Evolutionary conservation across 2,797 vertebrate genomes (phyloP).

Genomic region (Galaxias olidus): DNA sequence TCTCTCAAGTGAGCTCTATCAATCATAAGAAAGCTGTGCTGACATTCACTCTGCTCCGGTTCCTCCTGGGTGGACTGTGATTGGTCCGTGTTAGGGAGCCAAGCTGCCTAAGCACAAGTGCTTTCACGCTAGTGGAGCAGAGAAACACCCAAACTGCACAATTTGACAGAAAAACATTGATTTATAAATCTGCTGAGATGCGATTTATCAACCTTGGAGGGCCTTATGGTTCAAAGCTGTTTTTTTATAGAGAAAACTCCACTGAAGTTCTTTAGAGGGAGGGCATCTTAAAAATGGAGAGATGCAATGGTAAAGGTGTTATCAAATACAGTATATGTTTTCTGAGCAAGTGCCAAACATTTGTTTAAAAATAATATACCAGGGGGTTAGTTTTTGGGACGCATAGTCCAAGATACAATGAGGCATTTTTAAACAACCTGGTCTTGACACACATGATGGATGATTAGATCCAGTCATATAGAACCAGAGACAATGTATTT

Average conservation of each 20-base stretch:
- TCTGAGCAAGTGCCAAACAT: too few relatives aligned
- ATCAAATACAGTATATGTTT: too few relatives aligned
- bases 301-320: too few relatives aligned
- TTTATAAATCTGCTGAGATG: slow-evolving; percentile 51
- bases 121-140: slow-evolving; percentile 51
- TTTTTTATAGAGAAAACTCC: neutral
- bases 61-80: slow-evolving; percentile 67
- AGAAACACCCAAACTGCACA: slow-evolving; percentile 48
- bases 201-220: slow-evolving; percentile 42
- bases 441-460: neutral
- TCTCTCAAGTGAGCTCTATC: slow-evolving; percentile 69
- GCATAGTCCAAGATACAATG: too few relatives aligned
- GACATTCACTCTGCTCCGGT: slow-evolving; percentile 69
- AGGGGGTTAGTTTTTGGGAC: too few relatives aligned
- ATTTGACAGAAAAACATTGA: slow-evolving; percentile 58
- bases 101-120: slow-evolving; percentile 28
- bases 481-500: neutral
- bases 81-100: slow-evolving; percentile 44
- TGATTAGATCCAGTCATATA: too few relatives aligned
- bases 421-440: neutral
- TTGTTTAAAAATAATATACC: too few relatives aligned
- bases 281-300: too few relatives aligned
- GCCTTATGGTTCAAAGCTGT: slow-evolving; percentile 10
- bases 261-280: too few relatives aligned
- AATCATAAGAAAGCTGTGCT: slow-evolving; percentile 60